Percentiles rank a stretch among this genome's conserved stretches.
These are phyloP conservation scores for Cataglyphis cursor DNA, from an alignment of 2,888 invertebrate genomes.

Conservation along the genomic window DNA sequence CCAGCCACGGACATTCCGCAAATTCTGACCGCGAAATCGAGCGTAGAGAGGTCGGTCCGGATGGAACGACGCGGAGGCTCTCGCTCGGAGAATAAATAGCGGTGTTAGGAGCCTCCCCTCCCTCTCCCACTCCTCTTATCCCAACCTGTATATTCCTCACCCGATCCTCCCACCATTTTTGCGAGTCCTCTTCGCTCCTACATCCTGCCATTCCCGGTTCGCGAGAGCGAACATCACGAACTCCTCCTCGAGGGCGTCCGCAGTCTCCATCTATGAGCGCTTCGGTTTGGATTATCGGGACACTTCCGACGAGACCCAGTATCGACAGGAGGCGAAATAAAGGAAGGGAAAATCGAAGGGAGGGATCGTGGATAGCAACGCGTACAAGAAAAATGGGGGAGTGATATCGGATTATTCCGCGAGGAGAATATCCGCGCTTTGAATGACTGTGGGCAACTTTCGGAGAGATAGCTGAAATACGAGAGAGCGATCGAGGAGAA, in stretches of 20 bases:
- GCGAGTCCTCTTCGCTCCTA: slow-evolving; percentile 18
- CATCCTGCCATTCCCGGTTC: not conserved
- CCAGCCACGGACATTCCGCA: slow-evolving; percentile 85
- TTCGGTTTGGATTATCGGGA: slow-evolving; percentile 39
- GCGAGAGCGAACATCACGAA: slow-evolving; percentile 74
- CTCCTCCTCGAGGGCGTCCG: slow-evolving; percentile 67
- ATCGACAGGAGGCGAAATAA: slow-evolving; percentile 1
- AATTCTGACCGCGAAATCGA: slow-evolving; percentile 85
- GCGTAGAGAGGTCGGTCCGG: slow-evolving; percentile 73
- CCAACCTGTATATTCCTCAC: slow-evolving; percentile 8
- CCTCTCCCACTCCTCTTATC: slow-evolving; percentile 24
- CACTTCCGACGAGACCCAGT: slow-evolving; percentile 15
- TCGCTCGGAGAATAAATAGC: slow-evolving; percentile 78
- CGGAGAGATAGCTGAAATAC: not conserved
- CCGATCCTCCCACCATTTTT: slow-evolving; percentile 32
- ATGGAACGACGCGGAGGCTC: slow-evolving; percentile 52
- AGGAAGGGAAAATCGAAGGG: not conserved
- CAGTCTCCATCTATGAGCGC: slow-evolving; percentile 59
- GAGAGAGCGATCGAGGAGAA: not conserved
- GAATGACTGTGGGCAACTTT: slow-evolving; percentile 13
- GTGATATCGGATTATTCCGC: slow-evolving; percentile 65
- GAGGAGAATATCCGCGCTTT: slow-evolving; percentile 11
- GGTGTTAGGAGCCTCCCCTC: slow-evolving; percentile 68
- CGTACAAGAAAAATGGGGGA: slow-evolving; percentile 68
- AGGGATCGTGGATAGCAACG: not conserved